Conservation (phyloP, 2,113 vertebrate genomes). For the Calonectris borealis region DNA sequence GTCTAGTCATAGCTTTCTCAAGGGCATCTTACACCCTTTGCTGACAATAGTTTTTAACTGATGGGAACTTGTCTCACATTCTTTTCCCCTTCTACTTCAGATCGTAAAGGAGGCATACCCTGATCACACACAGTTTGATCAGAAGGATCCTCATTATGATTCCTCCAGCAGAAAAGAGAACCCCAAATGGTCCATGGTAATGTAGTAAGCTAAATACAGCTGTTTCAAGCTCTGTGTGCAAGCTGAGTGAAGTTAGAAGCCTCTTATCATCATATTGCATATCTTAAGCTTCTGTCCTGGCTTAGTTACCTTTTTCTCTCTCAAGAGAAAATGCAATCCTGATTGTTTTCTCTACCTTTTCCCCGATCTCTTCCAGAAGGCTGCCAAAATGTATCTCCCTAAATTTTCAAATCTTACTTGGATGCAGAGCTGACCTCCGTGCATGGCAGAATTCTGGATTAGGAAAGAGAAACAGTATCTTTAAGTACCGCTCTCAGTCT, state of each 20-base stretch:
- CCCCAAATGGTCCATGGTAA: constrained; percentile 97
- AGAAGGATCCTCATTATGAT: constrained; percentile 87
- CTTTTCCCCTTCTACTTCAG: constrained; percentile 67
- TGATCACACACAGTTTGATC: constrained; percentile 97
- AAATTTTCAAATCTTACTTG: background rate
- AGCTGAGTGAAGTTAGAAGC: background rate
- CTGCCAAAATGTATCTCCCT: background rate
- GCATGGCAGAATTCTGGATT: background rate
- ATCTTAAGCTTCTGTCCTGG: background rate
- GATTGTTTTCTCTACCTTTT: background rate
- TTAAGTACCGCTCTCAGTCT: background rate
- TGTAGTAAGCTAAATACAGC: background rate
- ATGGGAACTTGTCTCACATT: background rate
- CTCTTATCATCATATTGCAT: background rate
- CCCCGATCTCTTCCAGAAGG: background rate
- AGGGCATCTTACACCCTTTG: background rate
- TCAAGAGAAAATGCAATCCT: background rate
- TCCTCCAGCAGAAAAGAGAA: constrained; percentile 86
- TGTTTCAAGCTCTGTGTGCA: background rate
- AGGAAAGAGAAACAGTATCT: background rate
- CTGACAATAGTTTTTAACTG: background rate
- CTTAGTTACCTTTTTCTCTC: background rate
- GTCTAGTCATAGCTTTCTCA: background rate
- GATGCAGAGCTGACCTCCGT: background rate
- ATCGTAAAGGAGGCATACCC: constrained; percentile 92